Conservation (phyloP, 2,888 invertebrate species). For the Limnephilus marmoratus region DNA sequence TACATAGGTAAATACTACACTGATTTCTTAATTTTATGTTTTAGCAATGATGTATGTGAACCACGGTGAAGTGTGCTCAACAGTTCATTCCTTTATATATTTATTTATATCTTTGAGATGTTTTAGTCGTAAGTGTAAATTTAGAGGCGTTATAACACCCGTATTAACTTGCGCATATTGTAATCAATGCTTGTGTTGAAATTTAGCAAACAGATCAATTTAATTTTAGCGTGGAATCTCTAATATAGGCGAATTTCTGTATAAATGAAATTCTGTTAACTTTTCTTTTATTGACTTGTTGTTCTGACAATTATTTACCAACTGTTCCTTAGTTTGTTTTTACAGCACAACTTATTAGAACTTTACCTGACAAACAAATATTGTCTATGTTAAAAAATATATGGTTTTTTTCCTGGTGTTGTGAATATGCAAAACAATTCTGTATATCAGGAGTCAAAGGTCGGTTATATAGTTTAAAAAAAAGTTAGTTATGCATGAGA, state of each 20-base stretch:
- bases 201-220: not conserved
- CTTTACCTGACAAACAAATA: not conserved
- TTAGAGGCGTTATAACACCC: not conserved
- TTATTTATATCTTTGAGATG: conserved; percentile 1
- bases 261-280: not conserved
- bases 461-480: not conserved
- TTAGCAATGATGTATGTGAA: conserved; percentile 6
- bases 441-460: not conserved
- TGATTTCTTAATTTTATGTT: conserved; percentile 36
- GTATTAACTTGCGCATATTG: not conserved
- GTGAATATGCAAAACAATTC: not conserved
- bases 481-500: not conserved
- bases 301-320: not conserved
- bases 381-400: not conserved
- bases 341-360: not conserved
- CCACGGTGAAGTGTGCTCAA: not conserved
- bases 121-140: conserved; percentile 5
- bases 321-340: not conserved
- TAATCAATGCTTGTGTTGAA: conserved; percentile 11
- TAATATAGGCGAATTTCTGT: not conserved
- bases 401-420: no score
- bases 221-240: conserved; percentile 29
- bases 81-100: conserved; percentile 31
- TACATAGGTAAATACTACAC: conserved; percentile 28
- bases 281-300: not conserved